Evolutionary conservation across 2,797 vertebrate species (phyloP).

Genomic region (Syngnathus acus): DNA sequence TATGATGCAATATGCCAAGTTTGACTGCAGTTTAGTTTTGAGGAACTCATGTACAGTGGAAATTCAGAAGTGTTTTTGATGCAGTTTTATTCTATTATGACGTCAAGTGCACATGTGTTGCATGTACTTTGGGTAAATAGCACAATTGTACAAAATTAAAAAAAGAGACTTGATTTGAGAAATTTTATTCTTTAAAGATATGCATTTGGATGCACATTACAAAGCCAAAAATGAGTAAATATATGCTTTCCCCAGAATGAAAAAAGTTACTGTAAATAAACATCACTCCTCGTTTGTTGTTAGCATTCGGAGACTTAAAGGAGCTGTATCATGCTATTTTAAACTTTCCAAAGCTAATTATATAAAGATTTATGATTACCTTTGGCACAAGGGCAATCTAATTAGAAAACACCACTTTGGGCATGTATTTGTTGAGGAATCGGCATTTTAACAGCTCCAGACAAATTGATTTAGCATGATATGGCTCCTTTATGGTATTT

Average conservation of each 20-base stretch:
- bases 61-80: background rate
- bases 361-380: too few relatives aligned
- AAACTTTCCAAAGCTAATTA: too few relatives aligned
- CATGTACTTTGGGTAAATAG: background rate
- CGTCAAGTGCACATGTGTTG: background rate
- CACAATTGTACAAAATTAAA: background rate
- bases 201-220: conserved; percentile 85
- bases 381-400: too few relatives aligned
- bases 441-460: too few relatives aligned
- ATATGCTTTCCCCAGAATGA: conserved; percentile 76
- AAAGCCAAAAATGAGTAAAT: conserved; percentile 78
- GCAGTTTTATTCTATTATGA: too few relatives aligned
- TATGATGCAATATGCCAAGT: conserved; percentile 32
- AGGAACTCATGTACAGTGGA: background rate
- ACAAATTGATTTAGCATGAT: too few relatives aligned
- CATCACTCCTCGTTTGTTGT: background rate
- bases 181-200: conserved; percentile 80
- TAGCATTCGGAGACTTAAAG: background rate
- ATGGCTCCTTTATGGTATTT: background rate
- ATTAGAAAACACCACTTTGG: too few relatives aligned
- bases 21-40: background rate
- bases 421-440: too few relatives aligned
- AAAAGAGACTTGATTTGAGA: conserved; percentile 28
- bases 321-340: too few relatives aligned
- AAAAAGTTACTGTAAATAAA: conserved; percentile 54